These are phyloP conservation scores for Hemitrygon akajei DNA, from an alignment of 2,797 vertebrate species.

Conservation along the genomic window DNA sequence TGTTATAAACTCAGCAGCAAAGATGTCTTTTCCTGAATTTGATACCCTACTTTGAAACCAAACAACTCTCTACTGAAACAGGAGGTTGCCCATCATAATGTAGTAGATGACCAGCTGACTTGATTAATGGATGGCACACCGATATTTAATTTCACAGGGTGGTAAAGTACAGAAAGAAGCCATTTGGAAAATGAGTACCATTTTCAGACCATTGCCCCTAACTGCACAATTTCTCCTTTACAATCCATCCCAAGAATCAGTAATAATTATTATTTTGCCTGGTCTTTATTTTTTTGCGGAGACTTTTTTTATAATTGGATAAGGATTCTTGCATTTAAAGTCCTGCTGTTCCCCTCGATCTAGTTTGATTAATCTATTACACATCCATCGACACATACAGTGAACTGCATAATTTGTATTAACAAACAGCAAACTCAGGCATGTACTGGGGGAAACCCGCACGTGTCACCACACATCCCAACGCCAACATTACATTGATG, in stretches of 20 bases:
- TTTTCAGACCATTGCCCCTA: not conserved
- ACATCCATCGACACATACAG: no score
- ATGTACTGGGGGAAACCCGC: no score
- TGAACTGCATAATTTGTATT: no score
- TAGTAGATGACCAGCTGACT: not conserved
- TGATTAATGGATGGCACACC: not conserved
- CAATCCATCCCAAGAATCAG: not conserved
- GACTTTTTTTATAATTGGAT: not conserved
- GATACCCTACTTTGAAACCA: not conserved
- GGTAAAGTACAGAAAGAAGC: not conserved
- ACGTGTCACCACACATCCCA: no score
- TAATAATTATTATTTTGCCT: not conserved
- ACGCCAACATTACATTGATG: no score
- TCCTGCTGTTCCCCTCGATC: not conserved
- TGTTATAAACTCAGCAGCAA: not conserved
- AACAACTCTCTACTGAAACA: not conserved
- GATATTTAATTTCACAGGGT: not conserved
- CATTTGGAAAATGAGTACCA: not conserved
- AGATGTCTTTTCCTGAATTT: not conserved
- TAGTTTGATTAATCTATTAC: not conserved
- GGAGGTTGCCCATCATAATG: not conserved
- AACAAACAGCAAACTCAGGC: no score
- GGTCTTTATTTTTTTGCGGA: not conserved
- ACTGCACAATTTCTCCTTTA: not conserved
- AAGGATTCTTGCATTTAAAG: not conserved